These are phyloP conservation scores for Trichoplusia ni DNA, from an alignment of 1,140 invertebrate species.

Conservation along the genomic window DNA sequence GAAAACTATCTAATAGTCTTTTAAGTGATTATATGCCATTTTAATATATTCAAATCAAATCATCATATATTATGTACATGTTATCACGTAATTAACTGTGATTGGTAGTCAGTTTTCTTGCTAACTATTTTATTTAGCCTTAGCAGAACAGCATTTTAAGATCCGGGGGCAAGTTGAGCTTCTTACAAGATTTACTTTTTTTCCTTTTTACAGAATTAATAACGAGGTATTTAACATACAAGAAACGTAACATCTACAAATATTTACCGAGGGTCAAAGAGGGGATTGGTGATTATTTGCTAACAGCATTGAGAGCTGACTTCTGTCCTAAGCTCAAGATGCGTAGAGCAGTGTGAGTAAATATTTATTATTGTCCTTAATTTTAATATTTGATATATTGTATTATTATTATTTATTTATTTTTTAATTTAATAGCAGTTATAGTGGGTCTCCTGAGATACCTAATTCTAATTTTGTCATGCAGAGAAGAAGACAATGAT, in stretches of 20 bases:
- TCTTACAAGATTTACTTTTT: too few relatives aligned
- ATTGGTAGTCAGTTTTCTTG: too few relatives aligned
- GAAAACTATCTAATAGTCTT: too few relatives aligned
- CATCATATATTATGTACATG: too few relatives aligned
- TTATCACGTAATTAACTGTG: too few relatives aligned
- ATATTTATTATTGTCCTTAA: neutral
- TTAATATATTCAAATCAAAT: too few relatives aligned
- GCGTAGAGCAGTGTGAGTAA: constrained; percentile 79
- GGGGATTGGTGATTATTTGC: constrained; percentile 53
- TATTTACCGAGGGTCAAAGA: constrained; percentile 35
- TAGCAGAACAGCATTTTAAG: too few relatives aligned
- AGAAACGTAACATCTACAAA: constrained; percentile 49
- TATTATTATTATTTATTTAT: neutral
- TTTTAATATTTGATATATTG: too few relatives aligned
- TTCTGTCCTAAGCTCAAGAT: constrained; percentile 78
- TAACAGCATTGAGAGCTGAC: constrained; percentile 61
- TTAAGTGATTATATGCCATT: too few relatives aligned
- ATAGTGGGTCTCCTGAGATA: neutral
- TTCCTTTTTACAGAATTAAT: constrained; percentile 45
- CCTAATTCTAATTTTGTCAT: constrained; percentile 1
- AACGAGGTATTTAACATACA: constrained; percentile 45
- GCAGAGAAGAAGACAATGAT: constrained; percentile 87
- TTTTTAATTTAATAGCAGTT: neutral
- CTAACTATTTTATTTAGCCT: too few relatives aligned
- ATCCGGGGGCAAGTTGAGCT: too few relatives aligned